These are phyloP conservation scores for Parus major DNA, from an alignment of 2,113 vertebrate species.

Conservation along the genomic window DNA sequence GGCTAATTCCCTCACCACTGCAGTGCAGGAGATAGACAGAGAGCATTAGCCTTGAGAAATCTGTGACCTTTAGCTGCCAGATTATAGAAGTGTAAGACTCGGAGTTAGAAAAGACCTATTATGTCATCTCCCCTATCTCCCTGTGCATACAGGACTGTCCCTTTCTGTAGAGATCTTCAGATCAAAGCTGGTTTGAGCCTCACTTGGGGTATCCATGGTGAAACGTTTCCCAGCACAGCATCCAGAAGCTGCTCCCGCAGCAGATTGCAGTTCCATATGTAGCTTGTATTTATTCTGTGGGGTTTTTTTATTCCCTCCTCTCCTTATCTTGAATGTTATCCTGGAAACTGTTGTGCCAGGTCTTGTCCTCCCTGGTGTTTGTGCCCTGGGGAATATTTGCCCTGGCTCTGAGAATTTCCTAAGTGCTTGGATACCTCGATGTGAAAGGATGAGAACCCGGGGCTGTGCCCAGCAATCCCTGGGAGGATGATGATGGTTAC, in stretches of 20 bases:
- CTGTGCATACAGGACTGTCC: neutral
- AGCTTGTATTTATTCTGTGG: neutral
- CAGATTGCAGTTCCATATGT: neutral
- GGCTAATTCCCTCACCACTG: conserved; percentile 41
- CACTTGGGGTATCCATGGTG: conserved; percentile 22
- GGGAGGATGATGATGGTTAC: neutral
- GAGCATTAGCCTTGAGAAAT: conserved; percentile 64
- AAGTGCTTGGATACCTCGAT: neutral
- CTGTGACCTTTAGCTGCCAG: conserved; percentile 62
- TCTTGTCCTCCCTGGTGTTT: neutral
- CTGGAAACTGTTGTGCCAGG: neutral
- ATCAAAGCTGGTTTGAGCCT: conserved; percentile 23
- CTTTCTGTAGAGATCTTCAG: neutral
- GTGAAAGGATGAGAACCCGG: neutral
- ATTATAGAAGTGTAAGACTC: neutral
- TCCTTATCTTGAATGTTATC: neutral
- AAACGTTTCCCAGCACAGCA: neutral
- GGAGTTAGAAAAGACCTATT: conserved; percentile 37
- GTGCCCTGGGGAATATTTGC: neutral
- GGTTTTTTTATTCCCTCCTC: neutral
- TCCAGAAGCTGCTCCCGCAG: neutral
- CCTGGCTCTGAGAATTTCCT: neutral
- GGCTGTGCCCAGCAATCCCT: rapidly evolving
- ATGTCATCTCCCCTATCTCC: conserved; percentile 3
- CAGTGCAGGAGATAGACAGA: conserved; percentile 34